phyloP scores from a whole-genome alignment of 1,140 invertebrate species.

The Neuroterus valhalla region DNA sequence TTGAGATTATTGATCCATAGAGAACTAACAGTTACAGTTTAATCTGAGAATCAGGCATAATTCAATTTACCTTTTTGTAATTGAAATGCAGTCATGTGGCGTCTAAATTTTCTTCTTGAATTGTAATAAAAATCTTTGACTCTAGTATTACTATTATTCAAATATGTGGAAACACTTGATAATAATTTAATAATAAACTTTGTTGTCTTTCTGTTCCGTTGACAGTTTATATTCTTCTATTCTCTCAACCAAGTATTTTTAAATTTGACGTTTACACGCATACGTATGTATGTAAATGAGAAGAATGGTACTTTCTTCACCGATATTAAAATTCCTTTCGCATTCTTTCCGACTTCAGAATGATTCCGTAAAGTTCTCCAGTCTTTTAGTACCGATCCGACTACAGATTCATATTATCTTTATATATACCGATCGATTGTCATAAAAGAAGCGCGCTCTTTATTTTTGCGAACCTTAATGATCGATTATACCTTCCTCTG shows the following conservation, averaged over 20 bases:
- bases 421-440: background rate
- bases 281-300: constrained; percentile 30
- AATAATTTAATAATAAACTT: background rate
- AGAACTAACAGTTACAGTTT: too few relatives aligned
- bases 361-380: background rate
- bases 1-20: too few relatives aligned
- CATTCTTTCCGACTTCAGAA: constrained; percentile 33
- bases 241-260: constrained; percentile 45
- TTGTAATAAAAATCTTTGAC: too few relatives aligned
- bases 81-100: too few relatives aligned
- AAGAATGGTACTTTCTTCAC: constrained; percentile 34
- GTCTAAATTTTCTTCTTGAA: too few relatives aligned
- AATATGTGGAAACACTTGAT: constrained; percentile 2
- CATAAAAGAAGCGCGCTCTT: background rate
- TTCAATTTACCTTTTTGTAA: too few relatives aligned
- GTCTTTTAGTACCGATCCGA: background rate
- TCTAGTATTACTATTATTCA: background rate
- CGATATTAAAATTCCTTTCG: constrained; percentile 52
- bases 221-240: constrained; percentile 10
- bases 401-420: background rate
- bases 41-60: too few relatives aligned
- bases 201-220: constrained; percentile 3
- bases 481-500: background rate
- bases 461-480: background rate
- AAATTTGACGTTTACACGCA: constrained; percentile 41